Conservation (phyloP, 2,113 vertebrate genomes). For the Astur gentilis region DNA sequence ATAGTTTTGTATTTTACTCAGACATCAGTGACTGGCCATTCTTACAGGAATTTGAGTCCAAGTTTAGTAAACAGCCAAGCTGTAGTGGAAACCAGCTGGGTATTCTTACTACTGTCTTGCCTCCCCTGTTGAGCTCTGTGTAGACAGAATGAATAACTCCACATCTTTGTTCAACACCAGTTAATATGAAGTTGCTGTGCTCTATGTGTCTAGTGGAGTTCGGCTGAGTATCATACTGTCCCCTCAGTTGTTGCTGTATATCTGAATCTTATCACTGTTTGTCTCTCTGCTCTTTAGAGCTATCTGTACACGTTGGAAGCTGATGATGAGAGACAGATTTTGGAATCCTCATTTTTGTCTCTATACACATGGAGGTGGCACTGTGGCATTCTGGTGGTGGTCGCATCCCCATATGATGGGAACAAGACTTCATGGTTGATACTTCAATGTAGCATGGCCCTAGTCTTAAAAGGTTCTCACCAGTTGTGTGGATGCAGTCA, state of each 20-base stretch:
- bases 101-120: neutral
- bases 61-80: neutral
- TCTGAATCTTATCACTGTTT: neutral
- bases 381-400: neutral
- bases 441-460: neutral
- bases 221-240: neutral
- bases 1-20: neutral
- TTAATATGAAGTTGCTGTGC: neutral
- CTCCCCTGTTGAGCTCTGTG: neutral
- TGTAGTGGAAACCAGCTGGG: neutral
- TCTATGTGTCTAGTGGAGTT: neutral
- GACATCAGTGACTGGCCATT: neutral
- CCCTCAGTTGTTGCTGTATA: neutral
- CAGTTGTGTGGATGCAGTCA: neutral
- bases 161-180: neutral
- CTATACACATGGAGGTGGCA: neutral
- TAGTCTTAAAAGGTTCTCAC: neutral
- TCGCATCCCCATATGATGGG: rapidly evolving
- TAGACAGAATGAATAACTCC: neutral
- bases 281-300: neutral
- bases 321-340: neutral
- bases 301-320: neutral
- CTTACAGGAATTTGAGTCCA: neutral
- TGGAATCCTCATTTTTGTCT: neutral
- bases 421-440: neutral